Conservation (phyloP, 2,113 vertebrate genomes). For the Corapipo altera region DNA sequence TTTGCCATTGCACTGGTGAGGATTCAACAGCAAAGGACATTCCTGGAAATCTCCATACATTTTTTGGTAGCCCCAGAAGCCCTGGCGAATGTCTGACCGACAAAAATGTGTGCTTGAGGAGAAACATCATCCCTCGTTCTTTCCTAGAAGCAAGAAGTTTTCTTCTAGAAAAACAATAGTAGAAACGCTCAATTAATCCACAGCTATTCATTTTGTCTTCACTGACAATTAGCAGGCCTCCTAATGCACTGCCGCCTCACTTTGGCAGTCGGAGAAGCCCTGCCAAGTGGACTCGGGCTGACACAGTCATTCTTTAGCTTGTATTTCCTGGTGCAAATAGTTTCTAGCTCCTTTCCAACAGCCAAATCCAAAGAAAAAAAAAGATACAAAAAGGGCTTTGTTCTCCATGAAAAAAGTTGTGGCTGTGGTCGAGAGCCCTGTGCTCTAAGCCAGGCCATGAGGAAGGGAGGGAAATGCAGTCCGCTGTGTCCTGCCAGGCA, state of each 20-base stretch:
- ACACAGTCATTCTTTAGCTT: constrained; percentile 45
- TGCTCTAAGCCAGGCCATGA: not conserved
- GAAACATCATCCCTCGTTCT: not conserved
- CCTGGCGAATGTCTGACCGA: not conserved
- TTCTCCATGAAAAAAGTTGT: not conserved
- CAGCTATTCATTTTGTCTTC: constrained; percentile 47
- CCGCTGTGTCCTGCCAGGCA: not conserved
- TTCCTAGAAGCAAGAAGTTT: constrained; percentile 51
- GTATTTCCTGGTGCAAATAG: constrained; percentile 49
- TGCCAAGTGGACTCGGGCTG: not conserved
- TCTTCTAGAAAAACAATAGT: constrained; percentile 39
- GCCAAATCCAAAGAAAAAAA: not conserved
- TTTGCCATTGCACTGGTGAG: not conserved
- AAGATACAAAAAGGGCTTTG: constrained; percentile 42
- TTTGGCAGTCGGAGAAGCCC: not conserved
- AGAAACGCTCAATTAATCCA: constrained; percentile 18
- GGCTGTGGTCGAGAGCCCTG: not conserved
- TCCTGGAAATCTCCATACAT: not conserved
- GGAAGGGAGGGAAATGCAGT: not conserved
- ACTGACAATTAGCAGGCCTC: constrained; percentile 42
- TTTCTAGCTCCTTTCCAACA: constrained; percentile 41
- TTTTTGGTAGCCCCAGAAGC: not conserved
- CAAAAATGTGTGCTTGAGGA: not conserved
- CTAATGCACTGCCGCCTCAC: not conserved
- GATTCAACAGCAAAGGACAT: not conserved